These are phyloP conservation scores for Hylaeus anthracinus DNA, from an alignment of 1,140 invertebrate species.

Conservation along the genomic window DNA sequence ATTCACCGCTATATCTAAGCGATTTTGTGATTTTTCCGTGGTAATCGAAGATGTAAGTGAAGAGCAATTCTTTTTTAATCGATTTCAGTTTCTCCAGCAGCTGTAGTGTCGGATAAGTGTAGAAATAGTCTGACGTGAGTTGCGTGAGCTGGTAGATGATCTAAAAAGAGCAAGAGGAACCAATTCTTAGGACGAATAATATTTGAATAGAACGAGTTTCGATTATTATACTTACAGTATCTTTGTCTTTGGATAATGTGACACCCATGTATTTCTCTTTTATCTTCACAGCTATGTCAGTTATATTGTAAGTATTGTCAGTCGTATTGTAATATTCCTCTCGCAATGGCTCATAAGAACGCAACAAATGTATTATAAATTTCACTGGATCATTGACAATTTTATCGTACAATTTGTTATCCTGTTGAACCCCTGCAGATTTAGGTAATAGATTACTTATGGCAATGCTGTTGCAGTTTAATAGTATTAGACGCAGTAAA, in stretches of 20 bases:
- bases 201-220: too few relatives aligned
- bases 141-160: neutral
- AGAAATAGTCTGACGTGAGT: neutral
- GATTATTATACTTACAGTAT: too few relatives aligned
- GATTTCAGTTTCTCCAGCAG: neutral
- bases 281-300: too few relatives aligned
- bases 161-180: neutral
- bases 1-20: neutral
- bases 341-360: too few relatives aligned
- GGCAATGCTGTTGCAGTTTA: too few relatives aligned
- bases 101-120: neutral
- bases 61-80: neutral
- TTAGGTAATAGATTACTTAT: neutral
- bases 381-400: neutral
- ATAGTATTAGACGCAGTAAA: too few relatives aligned
- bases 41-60: neutral
- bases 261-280: too few relatives aligned
- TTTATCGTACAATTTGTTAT: neutral
- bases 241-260: too few relatives aligned
- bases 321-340: too few relatives aligned
- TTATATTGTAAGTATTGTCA: too few relatives aligned
- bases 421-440: neutral
- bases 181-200: too few relatives aligned
- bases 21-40: neutral
- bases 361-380: too few relatives aligned